phyloP scores from a whole-genome alignment of 1,140 invertebrate genomes.

The Centruroides vittatus region DNA sequence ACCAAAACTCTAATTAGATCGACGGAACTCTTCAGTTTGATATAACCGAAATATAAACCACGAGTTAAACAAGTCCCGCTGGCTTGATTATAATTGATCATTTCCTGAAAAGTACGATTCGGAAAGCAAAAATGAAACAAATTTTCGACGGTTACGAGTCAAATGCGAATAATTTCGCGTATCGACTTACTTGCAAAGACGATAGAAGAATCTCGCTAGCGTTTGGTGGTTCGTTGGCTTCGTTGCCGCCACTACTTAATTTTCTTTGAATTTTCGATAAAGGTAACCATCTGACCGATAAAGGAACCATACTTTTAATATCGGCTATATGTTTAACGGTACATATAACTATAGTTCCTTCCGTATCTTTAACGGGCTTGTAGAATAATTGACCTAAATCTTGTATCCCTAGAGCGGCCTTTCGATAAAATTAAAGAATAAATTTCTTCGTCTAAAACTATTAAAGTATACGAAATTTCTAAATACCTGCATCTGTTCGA shows the following conservation, averaged over 20 bases:
- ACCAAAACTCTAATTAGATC: slow-evolving; percentile 89
- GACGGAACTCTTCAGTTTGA: slow-evolving; percentile 89
- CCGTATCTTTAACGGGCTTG: slow-evolving; percentile 66
- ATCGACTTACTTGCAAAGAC: slow-evolving; percentile 46
- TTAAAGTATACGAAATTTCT: background rate
- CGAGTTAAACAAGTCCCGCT: slow-evolving; percentile 60
- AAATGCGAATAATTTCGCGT: background rate
- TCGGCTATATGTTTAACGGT: slow-evolving; percentile 70
- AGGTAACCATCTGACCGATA: slow-evolving; percentile 80
- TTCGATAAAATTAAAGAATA: slow-evolving; percentile 3
- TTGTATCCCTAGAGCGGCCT: slow-evolving; percentile 69
- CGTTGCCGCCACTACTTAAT: slow-evolving; percentile 15
- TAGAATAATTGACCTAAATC: slow-evolving; percentile 87
- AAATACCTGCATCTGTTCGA: slow-evolving; percentile 80
- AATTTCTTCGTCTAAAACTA: background rate
- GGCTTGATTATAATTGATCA: slow-evolving; percentile 81
- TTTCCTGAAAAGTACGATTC: slow-evolving; percentile 40
- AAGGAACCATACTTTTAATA: slow-evolving; percentile 43
- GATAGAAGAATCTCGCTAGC: slow-evolving; percentile 63
- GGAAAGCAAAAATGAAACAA: no score
- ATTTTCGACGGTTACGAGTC: background rate
- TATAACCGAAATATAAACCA: slow-evolving; percentile 85
- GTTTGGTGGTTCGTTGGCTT: slow-evolving; percentile 44
- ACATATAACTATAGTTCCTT: slow-evolving; percentile 79
- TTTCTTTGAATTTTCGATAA: slow-evolving; percentile 50